Base-by-base conservation (phyloP, 2,113 vertebrate genomes). In the Odobenus rosmarus region DNA sequence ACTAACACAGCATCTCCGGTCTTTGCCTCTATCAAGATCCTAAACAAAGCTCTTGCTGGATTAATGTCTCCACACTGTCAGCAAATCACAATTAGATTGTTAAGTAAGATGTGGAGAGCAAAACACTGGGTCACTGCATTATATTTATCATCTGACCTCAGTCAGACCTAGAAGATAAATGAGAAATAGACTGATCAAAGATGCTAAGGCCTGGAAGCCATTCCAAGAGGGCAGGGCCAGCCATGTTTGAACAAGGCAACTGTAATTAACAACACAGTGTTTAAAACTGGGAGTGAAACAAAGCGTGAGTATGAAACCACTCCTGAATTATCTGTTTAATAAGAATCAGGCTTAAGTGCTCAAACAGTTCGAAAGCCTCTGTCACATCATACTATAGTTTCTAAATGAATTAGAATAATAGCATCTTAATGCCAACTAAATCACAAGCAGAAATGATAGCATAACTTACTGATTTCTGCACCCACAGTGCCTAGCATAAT, bases 1-100 rank as follows among this genome's bases (percentile, higher is more conserved):
- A 72, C 23, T 19, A 92, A 67, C 62, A 57, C 10, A 67, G 31
- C 18, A 46, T 55, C 55, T 88, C 61, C 26, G 28, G 24, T 71
- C 28, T 90, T n/a, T 69, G 23, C 24, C 86, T 82, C 74, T 74
- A 46, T 39, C 33, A 93, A 82, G 21, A 67, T 57, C 12, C 51
- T 86, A 89, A 81, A 84, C 62, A 96, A 96, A 96, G 46, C 16
- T 31, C 59, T 91, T 61, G 15, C n/a, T 82, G 51, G 46, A 86
- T 69, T 62, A 62, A 74, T 59, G 57, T 83, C 53, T 77, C 92
- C 74, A 76, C 36, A 84, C 18, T n/a, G 33, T 51, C 39, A 88
- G 57, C 24, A 96, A 95, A 95, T 62, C 42, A 93, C 71, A 93
- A 49, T 28, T 46, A 90, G 51, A 69, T 28, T 46, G 53, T 39